Conservation (phyloP, 2,888 invertebrate species). For the Byasa hedistus region DNA sequence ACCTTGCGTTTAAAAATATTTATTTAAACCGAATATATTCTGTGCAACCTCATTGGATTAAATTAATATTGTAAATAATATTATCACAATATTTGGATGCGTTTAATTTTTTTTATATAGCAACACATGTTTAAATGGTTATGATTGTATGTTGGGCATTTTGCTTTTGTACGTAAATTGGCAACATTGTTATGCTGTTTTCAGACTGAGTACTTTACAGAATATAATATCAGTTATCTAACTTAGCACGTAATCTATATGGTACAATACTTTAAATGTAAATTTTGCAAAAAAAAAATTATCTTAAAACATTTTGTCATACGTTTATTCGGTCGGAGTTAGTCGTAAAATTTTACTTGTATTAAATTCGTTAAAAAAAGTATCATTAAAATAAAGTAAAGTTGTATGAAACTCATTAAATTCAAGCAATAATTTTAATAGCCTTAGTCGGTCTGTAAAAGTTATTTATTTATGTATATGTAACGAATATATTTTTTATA, state of each 20-base stretch:
- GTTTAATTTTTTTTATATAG: neutral
- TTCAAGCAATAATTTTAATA: conserved; percentile 66
- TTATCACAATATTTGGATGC: neutral
- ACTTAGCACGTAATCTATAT: conserved; percentile 24
- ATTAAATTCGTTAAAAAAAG: conserved; percentile 12
- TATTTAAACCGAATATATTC: too few relatives aligned
- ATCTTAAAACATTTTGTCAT: conserved; percentile 8
- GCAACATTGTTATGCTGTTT: conserved; percentile 24
- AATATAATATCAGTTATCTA: conserved; percentile 21
- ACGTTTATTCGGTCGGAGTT: conserved; percentile 14
- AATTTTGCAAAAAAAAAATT: conserved; percentile 5
- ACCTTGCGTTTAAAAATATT: too few relatives aligned
- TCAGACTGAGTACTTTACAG: conserved; percentile 29
- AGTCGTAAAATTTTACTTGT: conserved; percentile 9
- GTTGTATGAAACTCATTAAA: conserved; percentile 35
- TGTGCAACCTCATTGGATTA: neutral
- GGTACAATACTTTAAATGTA: conserved; percentile 26
- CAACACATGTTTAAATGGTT: neutral
- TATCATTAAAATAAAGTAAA: conserved; percentile 9
- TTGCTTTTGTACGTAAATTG: conserved; percentile 20
- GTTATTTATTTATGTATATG: conserved; percentile 20
- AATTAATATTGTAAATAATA: neutral
- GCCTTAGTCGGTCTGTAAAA: conserved; percentile 64
- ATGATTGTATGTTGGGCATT: conserved; percentile 4
- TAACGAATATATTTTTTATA: conserved; percentile 16